phyloP scores from a whole-genome alignment of 1,140 invertebrate species.

The Halesus radiatus region DNA sequence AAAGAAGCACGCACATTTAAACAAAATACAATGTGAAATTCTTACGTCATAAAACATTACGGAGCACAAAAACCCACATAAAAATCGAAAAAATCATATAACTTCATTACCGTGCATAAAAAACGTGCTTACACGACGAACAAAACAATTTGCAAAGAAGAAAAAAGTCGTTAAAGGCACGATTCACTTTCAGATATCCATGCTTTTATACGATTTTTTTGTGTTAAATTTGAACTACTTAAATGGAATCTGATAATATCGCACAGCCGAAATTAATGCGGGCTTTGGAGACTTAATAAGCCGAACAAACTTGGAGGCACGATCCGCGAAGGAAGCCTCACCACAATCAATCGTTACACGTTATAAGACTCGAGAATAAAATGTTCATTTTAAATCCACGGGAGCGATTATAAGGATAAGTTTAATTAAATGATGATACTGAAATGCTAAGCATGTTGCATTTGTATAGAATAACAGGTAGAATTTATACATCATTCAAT shows the following conservation, averaged over 20 bases:
- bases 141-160: slow-evolving; percentile 1
- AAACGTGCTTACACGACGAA: slow-evolving; percentile 8
- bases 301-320: background rate
- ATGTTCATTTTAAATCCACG: no score
- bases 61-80: background rate
- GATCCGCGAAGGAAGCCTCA: background rate
- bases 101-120: background rate
- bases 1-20: no score
- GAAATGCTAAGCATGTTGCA: no score
- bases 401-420: no score
- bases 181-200: slow-evolving; percentile 38
- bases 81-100: slow-evolving; percentile 11
- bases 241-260: slow-evolving; percentile 31
- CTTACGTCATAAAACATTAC: no score
- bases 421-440: no score
- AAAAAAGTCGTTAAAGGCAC: slow-evolving; percentile 34
- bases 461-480: no score
- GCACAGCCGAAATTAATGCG: slow-evolving; percentile 24
- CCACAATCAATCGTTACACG: no score
- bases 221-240: slow-evolving; percentile 3
- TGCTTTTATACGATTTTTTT: slow-evolving; percentile 24
- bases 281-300: slow-evolving; percentile 16
- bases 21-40: no score
- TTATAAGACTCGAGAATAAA: no score
- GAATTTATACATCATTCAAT: no score